Evolutionary conservation across 2,797 vertebrate genomes (phyloP).

Genomic region (Pogonophryne albipinna): DNA sequence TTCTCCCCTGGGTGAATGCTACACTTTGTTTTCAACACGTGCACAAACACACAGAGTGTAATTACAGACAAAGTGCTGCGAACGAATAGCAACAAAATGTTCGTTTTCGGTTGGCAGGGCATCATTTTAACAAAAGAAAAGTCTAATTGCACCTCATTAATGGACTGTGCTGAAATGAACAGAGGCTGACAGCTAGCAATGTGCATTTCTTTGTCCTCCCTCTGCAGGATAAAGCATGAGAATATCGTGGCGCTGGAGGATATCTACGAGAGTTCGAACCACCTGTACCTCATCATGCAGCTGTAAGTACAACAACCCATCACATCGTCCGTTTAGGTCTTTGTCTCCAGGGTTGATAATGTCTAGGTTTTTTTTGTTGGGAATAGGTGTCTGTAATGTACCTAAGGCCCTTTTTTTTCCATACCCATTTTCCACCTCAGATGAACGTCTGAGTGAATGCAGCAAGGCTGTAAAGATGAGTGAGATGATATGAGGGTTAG

Average conservation of each 20-base stretch:
- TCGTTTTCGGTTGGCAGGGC: neutral
- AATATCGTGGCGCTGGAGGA: conserved; percentile 99
- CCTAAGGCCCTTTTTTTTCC: conserved; percentile 1
- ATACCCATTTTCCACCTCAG: neutral
- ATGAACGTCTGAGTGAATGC: conserved; percentile 3
- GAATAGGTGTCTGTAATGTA: conserved; percentile 33
- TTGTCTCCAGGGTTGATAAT: conserved; percentile 39
- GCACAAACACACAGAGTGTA: neutral
- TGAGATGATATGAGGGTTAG: neutral
- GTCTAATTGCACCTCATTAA: conserved; percentile 40
- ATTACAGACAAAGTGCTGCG: conserved; percentile 4
- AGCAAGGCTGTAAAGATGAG: conserved; percentile 7
- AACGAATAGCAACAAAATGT: conserved; percentile 8
- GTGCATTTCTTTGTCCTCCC: conserved; percentile 45
- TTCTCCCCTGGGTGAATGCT: conserved; percentile 26
- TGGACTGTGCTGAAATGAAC: conserved; percentile 30
- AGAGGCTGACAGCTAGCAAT: conserved; percentile 33
- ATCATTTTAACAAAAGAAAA: conserved; percentile 41
- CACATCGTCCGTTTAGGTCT: conserved; percentile 32
- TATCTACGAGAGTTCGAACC: conserved; percentile 98
- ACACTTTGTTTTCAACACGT: conserved; percentile 7
- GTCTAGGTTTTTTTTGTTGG: conserved; percentile 13
- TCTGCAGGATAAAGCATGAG: conserved; percentile 95
- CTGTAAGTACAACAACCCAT: conserved; percentile 89
- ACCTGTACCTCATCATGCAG: conserved; percentile 99